Conservation (phyloP, 2,888 invertebrate genomes). For the Galerucella pusilla region DNA sequence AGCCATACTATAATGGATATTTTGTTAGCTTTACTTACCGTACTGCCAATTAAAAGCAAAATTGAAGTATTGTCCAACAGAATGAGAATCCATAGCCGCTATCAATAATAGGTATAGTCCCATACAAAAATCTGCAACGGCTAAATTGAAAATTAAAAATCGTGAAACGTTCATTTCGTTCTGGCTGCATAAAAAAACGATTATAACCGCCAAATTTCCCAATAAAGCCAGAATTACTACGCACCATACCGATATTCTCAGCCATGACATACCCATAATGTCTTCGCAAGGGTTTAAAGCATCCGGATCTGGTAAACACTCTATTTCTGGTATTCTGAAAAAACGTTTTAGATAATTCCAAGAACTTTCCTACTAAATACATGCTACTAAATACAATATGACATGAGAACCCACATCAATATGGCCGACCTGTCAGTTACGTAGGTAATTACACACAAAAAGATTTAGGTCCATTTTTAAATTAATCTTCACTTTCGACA, state of each 20-base stretch:
- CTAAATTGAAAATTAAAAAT: slow-evolving; percentile 84
- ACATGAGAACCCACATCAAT: too few species aligned
- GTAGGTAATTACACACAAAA: too few species aligned
- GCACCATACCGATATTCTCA: slow-evolving; percentile 86
- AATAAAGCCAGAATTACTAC: slow-evolving; percentile 84
- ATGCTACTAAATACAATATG: too few species aligned
- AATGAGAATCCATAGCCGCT: slow-evolving; percentile 85
- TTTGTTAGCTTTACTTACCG: slow-evolving; percentile 63
- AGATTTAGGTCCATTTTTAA: too few species aligned
- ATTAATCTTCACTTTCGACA: too few species aligned
- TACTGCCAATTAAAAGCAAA: slow-evolving; percentile 92
- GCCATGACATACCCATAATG: slow-evolving; percentile 85
- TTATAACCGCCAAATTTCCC: slow-evolving; percentile 85
- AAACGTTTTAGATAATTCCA: neutral
- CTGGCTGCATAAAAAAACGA: slow-evolving; percentile 76
- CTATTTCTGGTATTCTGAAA: slow-evolving; percentile 66
- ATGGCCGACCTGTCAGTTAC: too few species aligned
- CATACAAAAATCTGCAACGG: slow-evolving; percentile 89
- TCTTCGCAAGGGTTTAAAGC: slow-evolving; percentile 91
- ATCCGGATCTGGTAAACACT: slow-evolving; percentile 81
- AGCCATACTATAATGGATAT: too few species aligned
- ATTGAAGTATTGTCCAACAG: slow-evolving; percentile 89
- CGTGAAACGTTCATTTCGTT: slow-evolving; percentile 70
- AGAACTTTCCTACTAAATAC: too few species aligned
- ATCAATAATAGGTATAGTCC: slow-evolving; percentile 86